Evolutionary conservation across 1,140 invertebrate genomes (phyloP).

Genomic region (Trichoplusia ni): DNA sequence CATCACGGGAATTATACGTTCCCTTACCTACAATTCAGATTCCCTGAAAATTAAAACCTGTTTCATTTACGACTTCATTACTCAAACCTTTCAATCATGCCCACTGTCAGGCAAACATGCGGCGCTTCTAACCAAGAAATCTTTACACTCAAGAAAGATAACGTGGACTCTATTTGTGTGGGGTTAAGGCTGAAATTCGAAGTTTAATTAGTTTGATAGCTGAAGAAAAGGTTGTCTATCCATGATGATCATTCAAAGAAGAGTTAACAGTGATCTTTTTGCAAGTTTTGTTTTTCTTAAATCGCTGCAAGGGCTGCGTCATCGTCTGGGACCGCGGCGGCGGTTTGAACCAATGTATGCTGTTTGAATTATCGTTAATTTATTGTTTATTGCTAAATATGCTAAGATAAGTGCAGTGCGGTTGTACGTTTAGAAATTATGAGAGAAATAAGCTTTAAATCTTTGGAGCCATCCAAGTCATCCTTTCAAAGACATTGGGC

Average conservation of each 20-base stretch:
- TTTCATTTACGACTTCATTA: constrained; percentile 27
- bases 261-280: constrained; percentile 49
- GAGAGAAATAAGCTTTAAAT: too few relatives aligned
- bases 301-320: constrained; percentile 56
- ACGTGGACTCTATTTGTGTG: background rate
- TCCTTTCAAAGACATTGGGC: too few relatives aligned
- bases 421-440: too few relatives aligned
- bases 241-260: constrained; percentile 52
- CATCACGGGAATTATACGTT: background rate
- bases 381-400: too few relatives aligned
- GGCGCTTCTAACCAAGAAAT: background rate
- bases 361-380: too few relatives aligned
- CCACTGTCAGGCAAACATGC: constrained; percentile 5
- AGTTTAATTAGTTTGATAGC: background rate
- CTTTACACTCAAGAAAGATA: background rate
- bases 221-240: background rate
- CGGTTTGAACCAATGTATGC: background rate
- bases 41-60: constrained; percentile 27
- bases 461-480: too few relatives aligned
- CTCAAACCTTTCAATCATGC: constrained; percentile 23
- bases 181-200: background rate
- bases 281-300: constrained; percentile 32
- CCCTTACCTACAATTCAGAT: background rate
- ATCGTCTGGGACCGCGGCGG: constrained; percentile 62
- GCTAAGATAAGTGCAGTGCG: too few relatives aligned